Percentiles rank a stretch among this genome's conserved stretches.
These are phyloP conservation scores for Albula glossodonta DNA, from an alignment of 2,113 vertebrate species.

Conservation along the genomic window DNA sequence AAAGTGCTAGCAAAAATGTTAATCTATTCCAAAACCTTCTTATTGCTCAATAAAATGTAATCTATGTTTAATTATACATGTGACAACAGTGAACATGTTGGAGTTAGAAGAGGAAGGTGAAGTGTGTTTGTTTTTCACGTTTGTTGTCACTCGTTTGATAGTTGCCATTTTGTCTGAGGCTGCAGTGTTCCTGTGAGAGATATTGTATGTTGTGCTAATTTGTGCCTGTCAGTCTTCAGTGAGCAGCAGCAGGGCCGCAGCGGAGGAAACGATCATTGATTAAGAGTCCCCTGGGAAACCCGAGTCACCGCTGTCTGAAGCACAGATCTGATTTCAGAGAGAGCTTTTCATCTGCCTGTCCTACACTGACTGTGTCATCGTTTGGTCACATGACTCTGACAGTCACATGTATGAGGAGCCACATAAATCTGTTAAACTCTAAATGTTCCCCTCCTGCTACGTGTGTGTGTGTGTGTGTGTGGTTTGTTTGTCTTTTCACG, in stretches of 20 bases:
- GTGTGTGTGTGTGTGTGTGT: not conserved
- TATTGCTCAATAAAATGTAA: not conserved
- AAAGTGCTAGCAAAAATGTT: not conserved
- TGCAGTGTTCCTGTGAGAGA: not conserved
- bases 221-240: not conserved
- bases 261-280: slow-evolving; percentile 47
- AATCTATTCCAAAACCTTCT: not conserved
- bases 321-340: slow-evolving; percentile 29
- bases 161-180: not conserved
- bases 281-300: slow-evolving; percentile 28
- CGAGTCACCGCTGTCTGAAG: slow-evolving; percentile 19
- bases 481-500: not conserved
- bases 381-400: not conserved
- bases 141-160: not conserved
- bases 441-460: not conserved
- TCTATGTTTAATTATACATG: not conserved
- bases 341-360: slow-evolving; percentile 10
- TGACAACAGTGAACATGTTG: not conserved
- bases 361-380: not conserved
- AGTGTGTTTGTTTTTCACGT: not conserved
- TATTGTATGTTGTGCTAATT: not conserved
- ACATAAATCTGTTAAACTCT: not conserved
- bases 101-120: not conserved
- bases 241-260: slow-evolving; percentile 24
- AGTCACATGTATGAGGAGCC: not conserved